Base-by-base conservation (phyloP, 2,113 vertebrate species). In the Perccottus glenii region DNA sequence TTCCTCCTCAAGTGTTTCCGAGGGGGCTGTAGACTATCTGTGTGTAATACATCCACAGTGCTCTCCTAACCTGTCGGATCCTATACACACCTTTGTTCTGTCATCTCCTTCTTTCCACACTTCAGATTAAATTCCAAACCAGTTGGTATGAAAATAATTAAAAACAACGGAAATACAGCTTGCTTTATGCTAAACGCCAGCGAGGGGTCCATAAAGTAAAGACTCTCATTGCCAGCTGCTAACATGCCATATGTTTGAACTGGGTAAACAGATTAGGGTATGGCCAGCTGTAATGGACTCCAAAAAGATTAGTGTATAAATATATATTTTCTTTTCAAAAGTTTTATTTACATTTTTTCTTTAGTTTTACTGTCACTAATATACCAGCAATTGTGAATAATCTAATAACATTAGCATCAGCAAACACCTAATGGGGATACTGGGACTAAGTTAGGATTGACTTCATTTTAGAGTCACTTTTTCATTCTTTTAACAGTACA, bases 1-100 rank as follows among this genome's bases (percentile, higher is more conserved):
- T 55, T 55, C 52, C 51, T 55, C 51, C 35, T 35, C 51, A 55
- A 55, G 52, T 55, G 32, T 55, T 55, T 55, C 52, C 12, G 33
- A 55, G 52, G 52, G 38, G 33, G 52, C 33, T 55, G 12, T 36
- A 55, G 52, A 36, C 52, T n/a, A 11, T 38, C 52, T n/a, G 33
- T 38, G 33, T 38, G 52, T 55, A 8, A 14, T n/a, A 55, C 12
- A 36, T 36, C 8, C 35, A 55, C 33, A 55, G 32, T 36, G 52
- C 33, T 9, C 6, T 40, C 38, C 38, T 27, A 40, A 40, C 38
- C 52, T 9, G 52, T 55, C 52, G 36, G 52, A 38, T 38, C 52
- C 7, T 12, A 55, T 55, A 14, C 14, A 8, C 52, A 38, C 52
- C 52, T 55, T 55, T 55, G 52, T 55, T 36, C 52, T 40, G 38